phyloP scores from a whole-genome alignment of 2,888 invertebrate genomes.

The Furcula furcula region DNA sequence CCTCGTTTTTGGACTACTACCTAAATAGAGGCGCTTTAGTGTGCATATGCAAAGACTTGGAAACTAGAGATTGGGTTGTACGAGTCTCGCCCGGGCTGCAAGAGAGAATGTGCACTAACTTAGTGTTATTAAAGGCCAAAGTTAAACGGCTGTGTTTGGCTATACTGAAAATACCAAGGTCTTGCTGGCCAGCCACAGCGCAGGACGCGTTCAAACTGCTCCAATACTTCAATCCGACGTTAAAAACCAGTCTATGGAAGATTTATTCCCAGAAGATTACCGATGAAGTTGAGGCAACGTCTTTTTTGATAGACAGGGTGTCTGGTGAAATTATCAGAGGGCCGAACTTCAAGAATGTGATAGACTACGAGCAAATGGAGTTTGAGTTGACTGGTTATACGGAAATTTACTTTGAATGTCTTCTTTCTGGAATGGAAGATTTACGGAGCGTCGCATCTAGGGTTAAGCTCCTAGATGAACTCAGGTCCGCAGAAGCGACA shows the following conservation, averaged over 20 bases:
- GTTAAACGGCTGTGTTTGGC: conserved; percentile 66
- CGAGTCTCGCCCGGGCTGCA: conserved; percentile 63
- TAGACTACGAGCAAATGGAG: conserved; percentile 67
- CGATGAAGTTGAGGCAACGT: conserved; percentile 52
- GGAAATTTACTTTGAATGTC: conserved; percentile 66
- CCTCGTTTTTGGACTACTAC: conserved; percentile 65
- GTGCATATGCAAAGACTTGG: conserved; percentile 63
- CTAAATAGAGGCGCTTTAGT: conserved; percentile 67
- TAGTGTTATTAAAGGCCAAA: conserved; percentile 59
- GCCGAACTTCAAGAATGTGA: conserved; percentile 61
- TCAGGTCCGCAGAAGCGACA: conserved; percentile 48
- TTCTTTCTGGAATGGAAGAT: conserved; percentile 55
- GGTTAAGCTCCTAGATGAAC: conserved; percentile 56
- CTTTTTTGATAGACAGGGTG: conserved; percentile 60
- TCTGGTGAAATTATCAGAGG: conserved; percentile 70
- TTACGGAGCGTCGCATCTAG: conserved; percentile 61
- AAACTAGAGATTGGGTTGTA: conserved; percentile 67
- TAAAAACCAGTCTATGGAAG: conserved; percentile 61
- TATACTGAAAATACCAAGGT: conserved; percentile 55
- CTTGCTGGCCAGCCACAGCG: conserved; percentile 61
- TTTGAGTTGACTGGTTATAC: conserved; percentile 66
- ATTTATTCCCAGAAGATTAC: conserved; percentile 57
- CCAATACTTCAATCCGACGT: conserved; percentile 68
- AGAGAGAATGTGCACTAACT: conserved; percentile 58
- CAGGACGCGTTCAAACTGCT: conserved; percentile 63